Evolutionary conservation across 2,888 invertebrate genomes (phyloP).

Genomic region (Cyclophora albipunctata): DNA sequence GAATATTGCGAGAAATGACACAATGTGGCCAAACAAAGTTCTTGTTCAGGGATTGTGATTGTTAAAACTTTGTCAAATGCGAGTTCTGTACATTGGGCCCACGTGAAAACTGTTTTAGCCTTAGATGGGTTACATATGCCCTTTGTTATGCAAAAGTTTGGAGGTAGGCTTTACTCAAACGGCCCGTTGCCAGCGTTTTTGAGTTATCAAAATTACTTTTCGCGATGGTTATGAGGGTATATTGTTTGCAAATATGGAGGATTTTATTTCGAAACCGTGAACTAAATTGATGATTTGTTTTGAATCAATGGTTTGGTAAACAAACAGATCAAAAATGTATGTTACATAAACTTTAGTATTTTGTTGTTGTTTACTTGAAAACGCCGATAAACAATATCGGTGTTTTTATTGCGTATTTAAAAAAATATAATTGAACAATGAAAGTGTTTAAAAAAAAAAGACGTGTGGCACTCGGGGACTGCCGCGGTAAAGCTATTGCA

Average conservation of each 20-base stretch:
- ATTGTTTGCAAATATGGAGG: background rate
- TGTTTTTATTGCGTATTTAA: too few relatives aligned
- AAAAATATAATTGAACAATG: too few relatives aligned
- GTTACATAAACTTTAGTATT: conserved; percentile 17
- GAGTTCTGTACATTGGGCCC: conserved; percentile 17
- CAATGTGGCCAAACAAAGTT: conserved; percentile 40
- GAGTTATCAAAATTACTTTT: background rate
- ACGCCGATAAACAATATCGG: too few relatives aligned
- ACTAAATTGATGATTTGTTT: too few relatives aligned
- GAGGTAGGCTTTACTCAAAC: conserved; percentile 2
- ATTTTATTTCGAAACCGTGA: background rate
- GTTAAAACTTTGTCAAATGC: conserved; percentile 46
- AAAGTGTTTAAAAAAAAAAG: too few relatives aligned
- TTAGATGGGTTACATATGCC: conserved; percentile 15
- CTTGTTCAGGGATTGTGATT: conserved; percentile 30
- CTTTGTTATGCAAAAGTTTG: conserved; percentile 10
- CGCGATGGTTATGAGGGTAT: too few relatives aligned
- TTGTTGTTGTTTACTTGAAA: background rate
- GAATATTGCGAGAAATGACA: conserved; percentile 41
- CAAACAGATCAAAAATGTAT: background rate
- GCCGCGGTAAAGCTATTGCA: too few relatives aligned
- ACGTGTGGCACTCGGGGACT: too few relatives aligned
- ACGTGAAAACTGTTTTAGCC: conserved; percentile 18
- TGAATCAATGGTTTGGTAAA: background rate
- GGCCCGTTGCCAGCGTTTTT: conserved; percentile 6